These are phyloP conservation scores for Craniophora ligustri DNA, from an alignment of 2,888 invertebrate species.

Conservation along the genomic window DNA sequence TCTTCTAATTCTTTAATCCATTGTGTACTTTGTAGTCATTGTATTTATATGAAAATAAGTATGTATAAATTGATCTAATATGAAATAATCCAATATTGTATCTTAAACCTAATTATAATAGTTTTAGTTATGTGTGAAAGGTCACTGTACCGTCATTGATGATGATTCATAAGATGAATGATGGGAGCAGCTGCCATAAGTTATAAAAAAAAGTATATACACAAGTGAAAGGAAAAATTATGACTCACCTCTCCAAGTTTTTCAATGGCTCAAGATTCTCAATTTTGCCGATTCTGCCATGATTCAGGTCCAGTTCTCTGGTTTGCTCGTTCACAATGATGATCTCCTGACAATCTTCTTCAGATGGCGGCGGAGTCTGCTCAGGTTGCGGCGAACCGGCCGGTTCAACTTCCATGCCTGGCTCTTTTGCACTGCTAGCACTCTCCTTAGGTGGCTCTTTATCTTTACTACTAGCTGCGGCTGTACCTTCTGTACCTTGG, in stretches of 20 bases:
- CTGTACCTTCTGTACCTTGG: constrained; percentile 54
- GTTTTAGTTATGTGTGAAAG: no score
- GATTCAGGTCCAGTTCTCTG: constrained; percentile 95
- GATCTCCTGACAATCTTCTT: constrained; percentile 88
- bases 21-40: no score
- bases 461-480: constrained; percentile 58
- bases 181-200: no score
- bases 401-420: constrained; percentile 37
- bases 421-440: constrained; percentile 36
- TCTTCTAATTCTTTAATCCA: no score
- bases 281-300: constrained; percentile 94
- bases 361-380: constrained; percentile 68
- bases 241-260: constrained; percentile 90
- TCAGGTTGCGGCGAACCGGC: constrained; percentile 66
- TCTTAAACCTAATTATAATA: no score
- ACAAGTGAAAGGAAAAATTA: constrained; percentile 4
- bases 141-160: no score
- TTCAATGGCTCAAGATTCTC: constrained; percentile 94
- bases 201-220: neutral
- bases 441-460: constrained; percentile 47
- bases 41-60: no score
- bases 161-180: no score
- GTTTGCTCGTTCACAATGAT: constrained; percentile 91
- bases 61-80: no score
- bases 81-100: no score